Percentiles rank a stretch among this genome's conserved stretches.
These are phyloP conservation scores for Spilogale gracilis DNA, from an alignment of 2,113 vertebrate genomes.

Conservation along the genomic window DNA sequence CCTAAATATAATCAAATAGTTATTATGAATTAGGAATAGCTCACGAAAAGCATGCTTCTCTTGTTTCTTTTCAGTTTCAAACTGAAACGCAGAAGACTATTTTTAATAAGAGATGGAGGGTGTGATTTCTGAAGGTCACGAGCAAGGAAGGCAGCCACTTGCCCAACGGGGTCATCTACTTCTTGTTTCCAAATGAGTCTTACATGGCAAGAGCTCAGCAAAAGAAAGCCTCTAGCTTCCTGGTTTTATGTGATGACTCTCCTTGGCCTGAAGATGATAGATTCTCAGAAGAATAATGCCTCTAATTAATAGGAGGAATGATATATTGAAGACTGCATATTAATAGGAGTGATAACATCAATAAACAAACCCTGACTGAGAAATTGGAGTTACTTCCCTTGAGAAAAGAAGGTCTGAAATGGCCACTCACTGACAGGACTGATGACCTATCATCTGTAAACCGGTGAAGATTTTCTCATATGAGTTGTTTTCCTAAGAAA, in stretches of 20 bases:
- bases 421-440: not conserved
- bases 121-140: conserved; percentile 28
- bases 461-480: not conserved
- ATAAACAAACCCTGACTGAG: not conserved
- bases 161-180: not conserved
- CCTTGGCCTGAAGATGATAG: conserved; percentile 6
- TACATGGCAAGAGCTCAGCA: not conserved
- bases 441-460: conserved; percentile 20
- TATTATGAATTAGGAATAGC: not conserved
- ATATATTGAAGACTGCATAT: not conserved
- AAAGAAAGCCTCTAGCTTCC: not conserved
- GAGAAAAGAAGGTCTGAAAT: conserved; percentile 21
- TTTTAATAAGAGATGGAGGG: conserved; percentile 26
- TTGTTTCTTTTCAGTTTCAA: conserved; percentile 30
- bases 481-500: conserved; percentile 21
- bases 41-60: not conserved
- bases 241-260: conserved; percentile 36
- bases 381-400: not conserved
- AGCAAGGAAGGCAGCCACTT: not conserved
- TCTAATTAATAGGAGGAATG: conserved; percentile 47
- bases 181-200: not conserved
- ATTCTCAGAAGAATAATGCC: not conserved
- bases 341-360: not conserved
- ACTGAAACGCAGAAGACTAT: conserved; percentile 5
- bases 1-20: conserved; percentile 16